Conservation (phyloP, 1,140 invertebrate genomes). For the Drosophila pallidifrons region DNA sequence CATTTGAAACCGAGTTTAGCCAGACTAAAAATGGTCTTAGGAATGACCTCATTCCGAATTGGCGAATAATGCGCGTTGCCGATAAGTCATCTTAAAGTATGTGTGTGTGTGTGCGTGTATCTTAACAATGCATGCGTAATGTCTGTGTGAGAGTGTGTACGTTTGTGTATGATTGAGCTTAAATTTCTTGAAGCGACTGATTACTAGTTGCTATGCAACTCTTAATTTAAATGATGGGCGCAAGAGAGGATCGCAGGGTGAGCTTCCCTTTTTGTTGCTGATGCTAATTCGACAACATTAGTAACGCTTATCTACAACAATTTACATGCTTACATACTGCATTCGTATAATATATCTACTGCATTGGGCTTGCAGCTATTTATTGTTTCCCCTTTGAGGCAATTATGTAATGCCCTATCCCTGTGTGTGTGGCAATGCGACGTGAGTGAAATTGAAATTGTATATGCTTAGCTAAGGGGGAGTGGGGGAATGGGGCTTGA, state of each 20-base stretch:
- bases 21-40: slow-evolving; percentile 73
- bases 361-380: slow-evolving; percentile 40
- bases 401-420: slow-evolving; percentile 69
- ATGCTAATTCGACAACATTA: slow-evolving; percentile 61
- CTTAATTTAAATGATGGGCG: slow-evolving; percentile 7
- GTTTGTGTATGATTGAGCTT: slow-evolving; percentile 24
- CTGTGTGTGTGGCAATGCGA: slow-evolving; percentile 29
- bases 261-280: not conserved
- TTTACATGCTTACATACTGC: slow-evolving; percentile 43
- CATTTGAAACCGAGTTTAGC: slow-evolving; percentile 50
- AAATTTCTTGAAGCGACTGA: slow-evolving; percentile 19
- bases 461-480: slow-evolving; percentile 53
- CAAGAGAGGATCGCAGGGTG: slow-evolving; percentile 12
- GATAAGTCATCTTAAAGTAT: slow-evolving; percentile 37
- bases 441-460: slow-evolving; percentile 71
- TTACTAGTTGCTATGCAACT: slow-evolving; percentile 22
- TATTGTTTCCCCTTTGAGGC: slow-evolving; percentile 29
- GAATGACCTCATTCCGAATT: slow-evolving; percentile 73
- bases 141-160: not conserved
- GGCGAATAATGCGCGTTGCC: slow-evolving; percentile 21
- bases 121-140: slow-evolving; percentile 60
- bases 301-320: slow-evolving; percentile 65
- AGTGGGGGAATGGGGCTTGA: not conserved
- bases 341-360: slow-evolving; percentile 14
- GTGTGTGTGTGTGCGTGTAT: slow-evolving; percentile 7